phyloP scores from a whole-genome alignment of 2,797 vertebrate species.

The Apogon talboti region DNA sequence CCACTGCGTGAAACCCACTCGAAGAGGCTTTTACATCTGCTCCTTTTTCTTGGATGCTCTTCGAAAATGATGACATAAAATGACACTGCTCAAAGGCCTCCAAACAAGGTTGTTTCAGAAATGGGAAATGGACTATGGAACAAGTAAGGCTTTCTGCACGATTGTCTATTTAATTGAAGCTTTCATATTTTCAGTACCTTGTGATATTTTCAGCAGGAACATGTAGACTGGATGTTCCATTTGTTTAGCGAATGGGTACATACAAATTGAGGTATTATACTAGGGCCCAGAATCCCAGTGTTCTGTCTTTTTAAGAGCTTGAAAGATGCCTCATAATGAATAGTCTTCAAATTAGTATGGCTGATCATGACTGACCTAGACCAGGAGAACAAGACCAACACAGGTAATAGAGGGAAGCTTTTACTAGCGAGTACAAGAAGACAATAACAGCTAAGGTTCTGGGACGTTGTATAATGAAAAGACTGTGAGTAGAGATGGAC shows the following conservation, averaged over 20 bases:
- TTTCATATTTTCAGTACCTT: slow-evolving; percentile 14
- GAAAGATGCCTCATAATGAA: neutral
- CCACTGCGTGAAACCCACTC: slow-evolving; percentile 9
- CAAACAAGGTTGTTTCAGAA: slow-evolving; percentile 15
- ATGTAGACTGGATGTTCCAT: neutral
- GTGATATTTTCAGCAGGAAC: neutral
- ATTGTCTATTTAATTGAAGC: slow-evolving; percentile 15
- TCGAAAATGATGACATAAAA: slow-evolving; percentile 2
- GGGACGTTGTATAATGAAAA: neutral
- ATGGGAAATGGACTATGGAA: slow-evolving; percentile 12
- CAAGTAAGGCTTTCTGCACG: slow-evolving; percentile 59
- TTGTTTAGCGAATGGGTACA: neutral
- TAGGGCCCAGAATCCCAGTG: neutral
- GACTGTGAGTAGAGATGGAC: neutral
- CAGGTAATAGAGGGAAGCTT: slow-evolving; percentile 4
- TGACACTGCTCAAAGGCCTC: slow-evolving; percentile 16
- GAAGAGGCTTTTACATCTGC: neutral
- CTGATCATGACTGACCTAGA: neutral
- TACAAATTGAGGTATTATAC: too few relatives aligned
- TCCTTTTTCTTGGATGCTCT: slow-evolving; percentile 27
- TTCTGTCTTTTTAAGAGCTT: neutral
- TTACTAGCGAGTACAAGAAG: slow-evolving; percentile 7
- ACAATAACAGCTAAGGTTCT: neutral
- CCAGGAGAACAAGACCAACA: slow-evolving; percentile 1
- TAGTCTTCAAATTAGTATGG: neutral